Evolutionary conservation across 2,797 vertebrate species (phyloP).

Genomic region (Gallinago solitaria): DNA sequence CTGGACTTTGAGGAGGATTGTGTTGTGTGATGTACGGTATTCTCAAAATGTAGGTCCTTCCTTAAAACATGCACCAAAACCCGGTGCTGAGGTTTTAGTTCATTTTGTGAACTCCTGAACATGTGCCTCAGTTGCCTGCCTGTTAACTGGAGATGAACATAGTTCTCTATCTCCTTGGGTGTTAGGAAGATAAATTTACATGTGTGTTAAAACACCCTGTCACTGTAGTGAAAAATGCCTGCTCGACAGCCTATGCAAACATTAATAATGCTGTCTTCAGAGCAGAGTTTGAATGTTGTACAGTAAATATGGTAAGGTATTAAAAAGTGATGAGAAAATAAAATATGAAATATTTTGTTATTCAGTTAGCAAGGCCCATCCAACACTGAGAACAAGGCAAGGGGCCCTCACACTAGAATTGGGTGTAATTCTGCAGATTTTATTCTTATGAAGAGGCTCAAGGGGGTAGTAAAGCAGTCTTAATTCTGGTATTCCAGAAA

Average conservation of each 20-base stretch:
- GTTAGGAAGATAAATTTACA: not conserved
- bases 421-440: not conserved
- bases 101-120: not conserved
- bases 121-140: not conserved
- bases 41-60: not conserved
- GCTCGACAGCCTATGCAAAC: not conserved
- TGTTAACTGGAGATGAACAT: not conserved
- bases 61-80: not conserved
- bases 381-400: not conserved
- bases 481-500: not conserved
- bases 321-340: slow-evolving; percentile 42
- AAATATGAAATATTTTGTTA: not conserved
- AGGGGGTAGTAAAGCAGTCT: not conserved
- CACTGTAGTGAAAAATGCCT: slow-evolving; percentile 1
- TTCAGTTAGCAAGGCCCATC: not conserved
- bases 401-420: not conserved
- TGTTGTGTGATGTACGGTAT: not conserved
- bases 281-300: not conserved
- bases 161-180: not conserved
- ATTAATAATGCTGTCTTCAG: slow-evolving; percentile 55
- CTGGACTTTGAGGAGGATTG: not conserved
- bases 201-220: not conserved
- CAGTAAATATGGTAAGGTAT: not conserved
- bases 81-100: not conserved
- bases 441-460: not conserved